Evolutionary conservation across 1,140 invertebrate species (phyloP), one percentile per base, ranked within the genome.

Genomic region (Drosophila lowei): DNA sequence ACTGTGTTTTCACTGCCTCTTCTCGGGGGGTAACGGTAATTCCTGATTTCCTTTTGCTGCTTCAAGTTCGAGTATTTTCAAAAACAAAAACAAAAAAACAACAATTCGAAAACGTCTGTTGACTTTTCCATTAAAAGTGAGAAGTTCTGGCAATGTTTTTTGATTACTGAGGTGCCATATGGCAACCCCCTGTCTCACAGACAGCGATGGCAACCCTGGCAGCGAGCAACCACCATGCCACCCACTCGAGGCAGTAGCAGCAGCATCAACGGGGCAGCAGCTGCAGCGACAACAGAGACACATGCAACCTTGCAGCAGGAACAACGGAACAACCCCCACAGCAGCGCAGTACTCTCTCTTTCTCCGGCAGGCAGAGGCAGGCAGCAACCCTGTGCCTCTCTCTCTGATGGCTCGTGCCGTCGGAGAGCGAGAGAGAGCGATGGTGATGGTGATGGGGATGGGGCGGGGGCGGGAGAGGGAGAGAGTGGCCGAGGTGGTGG

Each of bases 281-380:
- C 50, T 41, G 50, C 50, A 53, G 34, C 30, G 50, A 13, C 34
- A 55, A 18, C 18, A 55, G 41, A 55, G 21, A n/a, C 53, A 52
- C 61, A 77, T 83, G 79, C 79, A 84, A 83, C 79, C 75, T 57
- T 85, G 80, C 80, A 85, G 16, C 21, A 6, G 15, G 34, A 4
- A 38, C 11, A 38, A 38, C 23, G 43, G 43, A 79, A 28, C 77
- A 43, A 86, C 81, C 80, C 80, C 60, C 63, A 38, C 11, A 38
- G 34, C 11, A 13, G 3, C 9, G 50, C 43, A 21, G 25, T 11
- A 43, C 49, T 54, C 44, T 42, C 50, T n/a, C 18, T 11, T 41
- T 7, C 48, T 56, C 46, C 0, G 34, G 34, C 34, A 38, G 34
- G 34, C 34, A 38, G 34, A 0, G 34, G 34, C 34, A 38, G 34